These are phyloP conservation scores for Drosophila borborema DNA, from an alignment of 2,888 invertebrate genomes.

Conservation along the genomic window DNA sequence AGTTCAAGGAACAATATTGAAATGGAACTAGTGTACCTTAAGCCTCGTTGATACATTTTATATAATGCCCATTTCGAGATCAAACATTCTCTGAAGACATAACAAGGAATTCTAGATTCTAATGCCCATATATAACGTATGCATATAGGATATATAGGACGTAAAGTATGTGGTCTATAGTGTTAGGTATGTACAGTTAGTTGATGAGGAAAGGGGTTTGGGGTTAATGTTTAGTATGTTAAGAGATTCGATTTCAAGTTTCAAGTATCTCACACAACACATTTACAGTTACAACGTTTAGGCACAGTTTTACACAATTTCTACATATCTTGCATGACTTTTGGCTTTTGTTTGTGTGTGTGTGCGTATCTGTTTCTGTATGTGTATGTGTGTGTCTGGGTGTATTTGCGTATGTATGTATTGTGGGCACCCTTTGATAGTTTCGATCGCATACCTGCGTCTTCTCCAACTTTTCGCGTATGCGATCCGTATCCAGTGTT, in stretches of 20 bases:
- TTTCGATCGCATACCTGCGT: slow-evolving; percentile 88
- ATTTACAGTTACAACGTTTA: slow-evolving; percentile 63
- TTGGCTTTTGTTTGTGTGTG: slow-evolving; percentile 19
- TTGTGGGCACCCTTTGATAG: slow-evolving; percentile 26
- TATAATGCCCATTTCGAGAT: too few species aligned
- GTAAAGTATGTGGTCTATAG: background rate
- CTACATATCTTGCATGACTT: slow-evolving; percentile 44
- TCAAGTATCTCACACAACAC: slow-evolving; percentile 61
- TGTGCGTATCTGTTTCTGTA: background rate
- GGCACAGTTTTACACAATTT: slow-evolving; percentile 39
- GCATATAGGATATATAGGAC: background rate
- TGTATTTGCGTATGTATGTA: slow-evolving; percentile 3
- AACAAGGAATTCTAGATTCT: background rate
- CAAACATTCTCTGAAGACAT: background rate
- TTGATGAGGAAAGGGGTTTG: slow-evolving; percentile 2
- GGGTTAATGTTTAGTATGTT: slow-evolving; percentile 5
- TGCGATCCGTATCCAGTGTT: slow-evolving; percentile 93
- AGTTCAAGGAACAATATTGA: background rate
- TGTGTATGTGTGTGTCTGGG: slow-evolving; percentile 13
- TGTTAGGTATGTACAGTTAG: slow-evolving; percentile 45
- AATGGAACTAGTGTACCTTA: background rate
- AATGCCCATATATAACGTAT: slow-evolving; percentile 2
- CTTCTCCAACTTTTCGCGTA: slow-evolving; percentile 95
- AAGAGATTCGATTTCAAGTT: slow-evolving; percentile 5
- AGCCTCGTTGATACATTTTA: too few species aligned